A percentile compares a stretch with the other conserved stretches of the same genome.
Evolutionary conservation across 1,140 invertebrate genomes (phyloP).

Genomic region (Rhopalosiphum padi): DNA sequence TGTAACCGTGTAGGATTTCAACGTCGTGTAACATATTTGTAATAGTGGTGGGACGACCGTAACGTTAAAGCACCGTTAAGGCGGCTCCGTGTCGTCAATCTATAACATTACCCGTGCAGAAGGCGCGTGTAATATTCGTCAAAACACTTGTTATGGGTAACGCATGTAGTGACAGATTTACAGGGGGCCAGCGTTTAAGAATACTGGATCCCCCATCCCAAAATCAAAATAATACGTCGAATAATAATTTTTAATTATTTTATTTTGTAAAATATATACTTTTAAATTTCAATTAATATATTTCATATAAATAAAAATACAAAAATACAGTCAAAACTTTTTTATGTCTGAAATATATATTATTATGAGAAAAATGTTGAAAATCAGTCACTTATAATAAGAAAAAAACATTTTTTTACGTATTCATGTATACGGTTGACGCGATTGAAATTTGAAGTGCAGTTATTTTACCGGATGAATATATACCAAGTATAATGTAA

Average conservation of each 20-base stretch:
- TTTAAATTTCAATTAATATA: background rate
- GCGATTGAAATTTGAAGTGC: background rate
- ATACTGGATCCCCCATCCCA: background rate
- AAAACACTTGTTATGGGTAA: background rate
- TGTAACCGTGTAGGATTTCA: background rate
- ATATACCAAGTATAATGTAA: too few species aligned
- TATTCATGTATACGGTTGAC: background rate
- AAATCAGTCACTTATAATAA: background rate
- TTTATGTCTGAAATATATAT: background rate
- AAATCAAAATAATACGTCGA: background rate
- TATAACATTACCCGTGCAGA: background rate
- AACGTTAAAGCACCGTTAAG: background rate
- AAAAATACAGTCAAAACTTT: too few species aligned
- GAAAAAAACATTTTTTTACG: background rate
- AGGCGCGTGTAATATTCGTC: slow-evolving; percentile 4
- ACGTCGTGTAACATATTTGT: background rate
- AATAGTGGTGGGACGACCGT: background rate
- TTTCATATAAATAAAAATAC: background rate
- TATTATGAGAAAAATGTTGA: background rate
- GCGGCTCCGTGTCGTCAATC: background rate
- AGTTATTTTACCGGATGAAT: background rate
- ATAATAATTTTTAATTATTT: slow-evolving; percentile 17
- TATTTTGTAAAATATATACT: background rate
- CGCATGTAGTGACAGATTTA: background rate
- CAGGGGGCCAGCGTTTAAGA: background rate